phyloP scores from a whole-genome alignment of 2,888 invertebrate species.

The Choreutis nemorana region DNA sequence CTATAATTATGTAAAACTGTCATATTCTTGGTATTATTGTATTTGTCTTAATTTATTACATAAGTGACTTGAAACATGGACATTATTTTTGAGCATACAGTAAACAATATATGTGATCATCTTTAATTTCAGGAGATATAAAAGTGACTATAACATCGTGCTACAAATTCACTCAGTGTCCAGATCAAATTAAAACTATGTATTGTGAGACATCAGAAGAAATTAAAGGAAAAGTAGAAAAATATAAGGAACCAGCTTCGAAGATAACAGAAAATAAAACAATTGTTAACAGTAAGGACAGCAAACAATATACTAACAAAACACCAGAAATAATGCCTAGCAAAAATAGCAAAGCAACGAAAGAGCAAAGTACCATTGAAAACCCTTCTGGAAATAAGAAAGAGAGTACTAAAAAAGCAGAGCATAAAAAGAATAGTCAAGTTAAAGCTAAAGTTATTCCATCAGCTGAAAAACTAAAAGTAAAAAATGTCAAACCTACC shows the following conservation, averaged over 20 bases:
- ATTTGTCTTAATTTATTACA: conserved; percentile 3
- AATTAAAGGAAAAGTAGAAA: conserved; percentile 1
- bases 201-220: conserved; percentile 11
- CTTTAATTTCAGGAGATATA: conserved; percentile 27
- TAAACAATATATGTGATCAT: no score
- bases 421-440: no score
- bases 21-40: neutral
- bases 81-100: no score
- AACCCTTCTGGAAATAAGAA: neutral
- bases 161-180: conserved; percentile 34
- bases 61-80: no score
- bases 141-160: conserved; percentile 26
- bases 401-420: no score
- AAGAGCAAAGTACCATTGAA: neutral
- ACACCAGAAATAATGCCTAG: conserved; percentile 3
- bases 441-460: conserved; percentile 3
- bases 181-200: conserved; percentile 24
- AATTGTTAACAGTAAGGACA: conserved; percentile 4
- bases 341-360: neutral
- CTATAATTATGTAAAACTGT: neutral
- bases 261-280: conserved; percentile 2
- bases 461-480: conserved; percentile 1
- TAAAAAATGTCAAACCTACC: no score
- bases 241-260: conserved; percentile 1
- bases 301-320: conserved; percentile 6